phyloP scores from a whole-genome alignment of 2,888 invertebrate species.

The Noctua comes region DNA sequence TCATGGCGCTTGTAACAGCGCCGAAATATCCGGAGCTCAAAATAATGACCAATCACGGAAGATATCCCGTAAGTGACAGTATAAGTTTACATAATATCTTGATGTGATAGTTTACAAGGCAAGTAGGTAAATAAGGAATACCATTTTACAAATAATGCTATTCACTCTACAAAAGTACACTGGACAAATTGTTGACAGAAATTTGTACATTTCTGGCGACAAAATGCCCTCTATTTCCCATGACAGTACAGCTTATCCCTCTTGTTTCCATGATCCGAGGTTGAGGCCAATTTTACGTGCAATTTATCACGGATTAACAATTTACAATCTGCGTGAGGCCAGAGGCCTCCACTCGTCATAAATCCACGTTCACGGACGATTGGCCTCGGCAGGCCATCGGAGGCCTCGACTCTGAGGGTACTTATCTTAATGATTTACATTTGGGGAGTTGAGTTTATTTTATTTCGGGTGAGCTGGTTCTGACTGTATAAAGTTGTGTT shows the following conservation, averaged over 20 bases:
- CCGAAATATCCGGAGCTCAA: too few species aligned
- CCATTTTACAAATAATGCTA: neutral
- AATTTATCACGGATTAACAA: slow-evolving; percentile 68
- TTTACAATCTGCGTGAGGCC: slow-evolving; percentile 64
- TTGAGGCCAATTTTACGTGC: slow-evolving; percentile 61
- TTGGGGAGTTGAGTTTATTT: slow-evolving; percentile 41
- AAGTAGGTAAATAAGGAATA: too few species aligned
- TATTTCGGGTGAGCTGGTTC: slow-evolving; percentile 5
- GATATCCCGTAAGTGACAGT: too few species aligned
- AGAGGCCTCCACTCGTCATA: slow-evolving; percentile 62
- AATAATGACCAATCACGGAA: too few species aligned
- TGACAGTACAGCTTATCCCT: slow-evolving; percentile 26
- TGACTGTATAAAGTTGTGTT: neutral
- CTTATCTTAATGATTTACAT: slow-evolving; percentile 65
- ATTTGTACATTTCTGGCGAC: neutral
- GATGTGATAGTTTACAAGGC: too few species aligned
- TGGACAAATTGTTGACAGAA: neutral
- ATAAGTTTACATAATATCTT: too few species aligned
- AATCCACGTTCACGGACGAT: slow-evolving; percentile 61
- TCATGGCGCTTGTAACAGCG: too few species aligned
- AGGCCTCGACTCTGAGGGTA: slow-evolving; percentile 30
- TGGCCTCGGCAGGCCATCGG: slow-evolving; percentile 47
- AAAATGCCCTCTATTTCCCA: neutral
- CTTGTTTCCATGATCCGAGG: slow-evolving; percentile 38
- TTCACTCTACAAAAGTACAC: neutral